Evolutionary conservation across 1,140 invertebrate genomes (phyloP).

Genomic region (Agrypnia vestita): DNA sequence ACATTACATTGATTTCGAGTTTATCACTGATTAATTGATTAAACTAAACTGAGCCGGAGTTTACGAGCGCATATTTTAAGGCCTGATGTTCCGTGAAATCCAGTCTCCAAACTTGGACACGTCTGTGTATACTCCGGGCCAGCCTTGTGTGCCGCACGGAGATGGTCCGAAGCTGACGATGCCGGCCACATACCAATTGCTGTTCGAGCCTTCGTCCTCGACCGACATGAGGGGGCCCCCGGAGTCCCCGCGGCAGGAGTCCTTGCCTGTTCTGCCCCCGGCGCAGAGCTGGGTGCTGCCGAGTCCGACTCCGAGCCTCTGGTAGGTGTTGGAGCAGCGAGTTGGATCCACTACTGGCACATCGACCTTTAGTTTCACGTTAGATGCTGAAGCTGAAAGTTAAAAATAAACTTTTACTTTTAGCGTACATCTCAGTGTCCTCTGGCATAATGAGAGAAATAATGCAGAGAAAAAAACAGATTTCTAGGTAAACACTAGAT

Average conservation of each 20-base stretch:
- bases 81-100: slow-evolving; percentile 68
- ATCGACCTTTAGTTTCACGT: slow-evolving; percentile 73
- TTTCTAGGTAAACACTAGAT: too few relatives aligned
- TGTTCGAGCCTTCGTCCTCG: slow-evolving; percentile 71
- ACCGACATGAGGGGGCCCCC: slow-evolving; percentile 79
- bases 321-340: slow-evolving; percentile 70
- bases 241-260: slow-evolving; percentile 82
- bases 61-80: slow-evolving; percentile 12
- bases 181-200: slow-evolving; percentile 64
- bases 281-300: slow-evolving; percentile 75
- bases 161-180: slow-evolving; percentile 77
- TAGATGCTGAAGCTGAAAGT: slow-evolving; percentile 66
- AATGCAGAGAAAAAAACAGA: too few relatives aligned
- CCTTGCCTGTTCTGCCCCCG: slow-evolving; percentile 77
- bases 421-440: too few relatives aligned
- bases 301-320: slow-evolving; percentile 64
- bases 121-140: slow-evolving; percentile 77
- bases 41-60: too few relatives aligned
- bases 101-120: slow-evolving; percentile 73
- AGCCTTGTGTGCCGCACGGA: slow-evolving; percentile 71
- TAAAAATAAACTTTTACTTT: not conserved
- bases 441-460: too few relatives aligned
- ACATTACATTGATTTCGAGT: too few relatives aligned
- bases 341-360: slow-evolving; percentile 69
- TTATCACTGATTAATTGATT: too few relatives aligned